Evolutionary conservation across 2,888 invertebrate species (phyloP).

Genomic region (Nemotelus nigrinus): DNA sequence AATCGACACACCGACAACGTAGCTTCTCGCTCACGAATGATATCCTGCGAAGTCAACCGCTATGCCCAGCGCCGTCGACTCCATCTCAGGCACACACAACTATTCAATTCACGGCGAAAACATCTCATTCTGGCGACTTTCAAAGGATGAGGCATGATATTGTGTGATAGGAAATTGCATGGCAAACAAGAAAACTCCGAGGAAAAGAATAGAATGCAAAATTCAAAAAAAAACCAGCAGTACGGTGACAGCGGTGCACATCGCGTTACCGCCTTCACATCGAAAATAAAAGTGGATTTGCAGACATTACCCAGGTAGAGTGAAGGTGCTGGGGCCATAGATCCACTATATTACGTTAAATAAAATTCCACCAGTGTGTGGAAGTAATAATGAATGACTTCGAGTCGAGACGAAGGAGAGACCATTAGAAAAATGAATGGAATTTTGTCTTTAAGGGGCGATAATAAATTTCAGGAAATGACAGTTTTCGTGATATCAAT

Average conservation of each 20-base stretch:
- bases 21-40: too few species aligned
- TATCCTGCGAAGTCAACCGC: background rate
- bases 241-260: background rate
- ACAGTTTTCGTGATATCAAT: background rate
- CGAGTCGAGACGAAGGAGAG: conserved; percentile 20
- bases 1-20: too few species aligned
- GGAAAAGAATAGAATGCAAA: background rate
- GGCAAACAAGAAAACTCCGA: background rate
- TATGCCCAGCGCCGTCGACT: background rate
- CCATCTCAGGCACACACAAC: conserved; percentile 34
- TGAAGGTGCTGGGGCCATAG: background rate
- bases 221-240: background rate
- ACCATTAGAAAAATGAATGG: conserved; percentile 19
- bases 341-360: background rate
- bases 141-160: background rate
- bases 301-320: background rate
- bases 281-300: background rate
- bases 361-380: conserved; percentile 27
- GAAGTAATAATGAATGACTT: conserved; percentile 35
- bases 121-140: conserved; percentile 32
- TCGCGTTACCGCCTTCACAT: background rate
- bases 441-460: conserved; percentile 3
- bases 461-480: conserved; percentile 11
- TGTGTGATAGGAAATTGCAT: background rate
- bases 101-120: conserved; percentile 31